phyloP scores from a whole-genome alignment of 2,797 vertebrate species.

The Avahi laniger region DNA sequence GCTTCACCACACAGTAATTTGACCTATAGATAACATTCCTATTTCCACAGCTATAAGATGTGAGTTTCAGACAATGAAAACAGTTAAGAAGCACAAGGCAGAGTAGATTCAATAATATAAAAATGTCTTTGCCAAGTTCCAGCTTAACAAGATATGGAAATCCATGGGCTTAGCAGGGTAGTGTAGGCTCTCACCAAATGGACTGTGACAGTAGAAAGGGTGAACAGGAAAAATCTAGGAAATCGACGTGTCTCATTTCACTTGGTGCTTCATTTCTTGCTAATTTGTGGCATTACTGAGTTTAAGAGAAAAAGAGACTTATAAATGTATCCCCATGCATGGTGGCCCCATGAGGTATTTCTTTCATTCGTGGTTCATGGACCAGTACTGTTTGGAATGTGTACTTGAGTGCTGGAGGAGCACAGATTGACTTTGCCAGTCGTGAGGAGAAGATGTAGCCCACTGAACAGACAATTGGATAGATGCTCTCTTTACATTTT shows the following conservation, averaged over 20 bases:
- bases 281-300: slow-evolving; percentile 51
- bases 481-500: slow-evolving; percentile 25
- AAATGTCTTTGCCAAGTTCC: slow-evolving; percentile 62
- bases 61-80: slow-evolving; percentile 80
- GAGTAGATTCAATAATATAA: slow-evolving; percentile 72
- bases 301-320: slow-evolving; percentile 24
- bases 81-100: slow-evolving; percentile 71
- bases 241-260: slow-evolving; percentile 56
- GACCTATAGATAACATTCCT: slow-evolving; percentile 80
- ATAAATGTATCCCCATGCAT: slow-evolving; percentile 28
- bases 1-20: slow-evolving; percentile 81
- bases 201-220: neutral
- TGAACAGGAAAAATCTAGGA: slow-evolving; percentile 42
- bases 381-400: neutral
- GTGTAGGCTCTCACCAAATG: neutral
- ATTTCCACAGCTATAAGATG: slow-evolving; percentile 70
- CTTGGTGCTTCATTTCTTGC: slow-evolving; percentile 49
- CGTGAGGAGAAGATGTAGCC: slow-evolving; percentile 8
- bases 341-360: neutral
- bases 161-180: neutral
- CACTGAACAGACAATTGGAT: slow-evolving; percentile 47
- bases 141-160: slow-evolving; percentile 68
- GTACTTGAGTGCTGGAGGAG: slow-evolving; percentile 8
- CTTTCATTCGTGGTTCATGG: neutral
- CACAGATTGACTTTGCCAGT: slow-evolving; percentile 38